These are phyloP conservation scores for Tachina lurida DNA, from an alignment of 2,888 invertebrate species.

Conservation along the genomic window DNA sequence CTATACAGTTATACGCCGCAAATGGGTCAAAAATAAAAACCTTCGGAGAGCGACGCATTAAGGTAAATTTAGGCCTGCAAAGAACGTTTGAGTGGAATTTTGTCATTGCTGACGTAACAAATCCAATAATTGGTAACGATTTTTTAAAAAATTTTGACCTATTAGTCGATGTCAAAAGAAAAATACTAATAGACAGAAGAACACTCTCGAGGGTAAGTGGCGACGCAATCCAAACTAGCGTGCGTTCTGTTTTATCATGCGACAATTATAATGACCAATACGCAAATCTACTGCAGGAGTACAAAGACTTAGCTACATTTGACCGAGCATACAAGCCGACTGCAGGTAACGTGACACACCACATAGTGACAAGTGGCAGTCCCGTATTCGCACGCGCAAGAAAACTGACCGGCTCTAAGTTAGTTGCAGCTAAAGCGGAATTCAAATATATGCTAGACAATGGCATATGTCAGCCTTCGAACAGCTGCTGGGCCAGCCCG, in stretches of 20 bases:
- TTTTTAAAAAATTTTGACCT: slow-evolving; percentile 27
- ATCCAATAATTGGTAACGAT: slow-evolving; percentile 41
- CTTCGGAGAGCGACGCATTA: slow-evolving; percentile 12
- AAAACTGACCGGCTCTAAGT: slow-evolving; percentile 33
- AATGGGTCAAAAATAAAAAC: slow-evolving; percentile 39
- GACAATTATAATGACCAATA: no score
- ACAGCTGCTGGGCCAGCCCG: slow-evolving; percentile 69
- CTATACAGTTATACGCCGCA: slow-evolving; percentile 16
- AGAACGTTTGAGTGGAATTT: slow-evolving; percentile 30
- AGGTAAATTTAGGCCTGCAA: slow-evolving; percentile 13
- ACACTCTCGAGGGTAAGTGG: slow-evolving; percentile 1
- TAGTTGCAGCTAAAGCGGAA: slow-evolving; percentile 53
- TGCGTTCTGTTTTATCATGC: no score
- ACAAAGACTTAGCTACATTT: background rate
- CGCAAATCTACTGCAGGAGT: no score
- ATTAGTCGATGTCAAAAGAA: slow-evolving; percentile 30
- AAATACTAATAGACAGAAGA: slow-evolving; percentile 22
- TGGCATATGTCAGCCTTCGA: slow-evolving; percentile 65
- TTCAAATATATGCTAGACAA: slow-evolving; percentile 43
- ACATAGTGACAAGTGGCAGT: slow-evolving; percentile 26
- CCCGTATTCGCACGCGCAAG: slow-evolving; percentile 37
- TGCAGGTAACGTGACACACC: slow-evolving; percentile 9
- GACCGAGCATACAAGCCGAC: background rate
- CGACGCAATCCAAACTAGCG: background rate
- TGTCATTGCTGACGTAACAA: slow-evolving; percentile 18